Percentiles rank a stretch among this genome's conserved stretches.
Conservation (phyloP, 2,888 invertebrate species). For the Epirrita christyi region DNA sequence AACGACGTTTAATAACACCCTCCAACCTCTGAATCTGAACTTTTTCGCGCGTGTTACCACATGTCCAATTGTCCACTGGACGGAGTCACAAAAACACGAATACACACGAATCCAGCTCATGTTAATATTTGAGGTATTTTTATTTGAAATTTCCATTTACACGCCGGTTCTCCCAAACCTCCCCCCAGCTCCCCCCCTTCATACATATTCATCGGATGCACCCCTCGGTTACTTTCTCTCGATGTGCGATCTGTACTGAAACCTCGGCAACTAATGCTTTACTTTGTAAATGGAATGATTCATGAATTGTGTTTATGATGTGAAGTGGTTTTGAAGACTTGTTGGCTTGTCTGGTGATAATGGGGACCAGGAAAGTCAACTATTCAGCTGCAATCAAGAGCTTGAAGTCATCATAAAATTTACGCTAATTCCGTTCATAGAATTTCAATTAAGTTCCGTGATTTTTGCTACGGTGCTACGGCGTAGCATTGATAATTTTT, state of each 20-base stretch:
- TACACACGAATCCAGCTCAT: conserved; percentile 82
- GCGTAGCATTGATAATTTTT: not conserved
- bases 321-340: conserved; percentile 35
- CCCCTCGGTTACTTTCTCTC: conserved; percentile 79
- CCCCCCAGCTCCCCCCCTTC: conserved; percentile 60
- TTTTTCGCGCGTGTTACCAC: conserved; percentile 64
- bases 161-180: conserved; percentile 57
- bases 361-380: not conserved
- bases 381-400: not conserved
- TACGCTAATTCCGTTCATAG: not conserved
- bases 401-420: not conserved
- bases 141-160: conserved; percentile 85
- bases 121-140: conserved; percentile 85
- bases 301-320: conserved; percentile 47
- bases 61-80: conserved; percentile 49
- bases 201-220: conserved; percentile 88
- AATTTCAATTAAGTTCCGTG: not conserved
- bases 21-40: conserved; percentile 42
- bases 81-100: conserved; percentile 71
- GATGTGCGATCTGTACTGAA: conserved; percentile 61
- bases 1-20: conserved; percentile 16
- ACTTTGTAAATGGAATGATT: conserved; percentile 52
- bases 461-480: conserved; percentile 1
- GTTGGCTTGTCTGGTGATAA: conserved; percentile 24
- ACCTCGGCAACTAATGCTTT: conserved; percentile 59